Conservation (phyloP, 2,797 vertebrate genomes). For the Spondyliosoma cantharus region DNA sequence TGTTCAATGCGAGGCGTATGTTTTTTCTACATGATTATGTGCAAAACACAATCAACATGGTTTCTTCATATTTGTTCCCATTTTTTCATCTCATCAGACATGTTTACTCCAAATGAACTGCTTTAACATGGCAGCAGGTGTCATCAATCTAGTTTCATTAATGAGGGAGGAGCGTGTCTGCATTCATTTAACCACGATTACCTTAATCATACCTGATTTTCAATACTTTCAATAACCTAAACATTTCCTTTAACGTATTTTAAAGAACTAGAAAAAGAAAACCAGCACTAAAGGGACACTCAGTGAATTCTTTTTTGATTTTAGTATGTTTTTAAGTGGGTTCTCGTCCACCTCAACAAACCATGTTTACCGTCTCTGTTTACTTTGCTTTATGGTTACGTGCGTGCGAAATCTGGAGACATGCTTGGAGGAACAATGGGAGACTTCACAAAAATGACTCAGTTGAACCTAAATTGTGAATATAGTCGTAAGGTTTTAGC, state of each 20-base stretch:
- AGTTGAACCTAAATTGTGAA: not conserved
- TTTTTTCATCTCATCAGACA: not conserved
- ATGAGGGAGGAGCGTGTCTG: not conserved
- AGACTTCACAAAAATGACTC: not conserved
- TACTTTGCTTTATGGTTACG: not conserved
- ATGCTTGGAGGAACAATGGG: not conserved
- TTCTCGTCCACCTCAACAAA: not conserved
- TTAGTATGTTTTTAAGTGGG: too few relatives aligned
- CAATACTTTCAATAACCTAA: too few relatives aligned
- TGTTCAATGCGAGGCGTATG: too few relatives aligned
- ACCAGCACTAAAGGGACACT: too few relatives aligned
- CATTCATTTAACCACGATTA: not conserved
- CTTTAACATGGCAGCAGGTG: not conserved
- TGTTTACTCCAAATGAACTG: not conserved
- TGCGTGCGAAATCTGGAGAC: not conserved
- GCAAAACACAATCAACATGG: too few relatives aligned
- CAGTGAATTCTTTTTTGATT: too few relatives aligned
- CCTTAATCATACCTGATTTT: not conserved
- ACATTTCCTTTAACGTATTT: too few relatives aligned
- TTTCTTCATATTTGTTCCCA: not conserved
- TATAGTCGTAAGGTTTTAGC: too few relatives aligned
- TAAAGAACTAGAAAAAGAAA: too few relatives aligned
- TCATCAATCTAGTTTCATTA: not conserved
- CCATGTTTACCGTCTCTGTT: not conserved
- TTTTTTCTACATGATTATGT: too few relatives aligned